Base-by-base conservation (phyloP, 2,797 vertebrate species). In the Molossus molossus region DNA sequence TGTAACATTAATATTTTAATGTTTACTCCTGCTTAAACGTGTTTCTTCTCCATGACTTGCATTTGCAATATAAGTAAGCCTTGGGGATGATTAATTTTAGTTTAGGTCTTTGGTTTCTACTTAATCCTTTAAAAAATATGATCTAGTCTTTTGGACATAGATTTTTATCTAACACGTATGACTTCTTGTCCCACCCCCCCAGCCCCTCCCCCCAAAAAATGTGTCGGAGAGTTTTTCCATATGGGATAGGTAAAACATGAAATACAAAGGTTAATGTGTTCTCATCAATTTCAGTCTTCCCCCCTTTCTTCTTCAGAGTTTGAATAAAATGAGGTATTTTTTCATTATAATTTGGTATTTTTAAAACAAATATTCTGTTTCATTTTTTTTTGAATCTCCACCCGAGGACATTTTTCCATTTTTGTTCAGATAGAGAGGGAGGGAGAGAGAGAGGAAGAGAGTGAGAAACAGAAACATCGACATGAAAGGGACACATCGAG, bases 131-230 rank as follows among this genome's bases (percentile, higher is more conserved):
- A 62, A 53, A 73, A 80, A 53, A 12, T 9, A 64, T n/a, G 55
- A 69, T 27, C 25, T 29, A 84, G 15, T 4, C 21, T 65, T 79
- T 50, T 53, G 11, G 9, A 29, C 3, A 81, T 3, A 48, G 3
- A 45, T 64, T 76, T 81, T 82, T 69, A 81, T 50, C 13, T 75
- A 76, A 23, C 23, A 67, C 18, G 5, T 29, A 60, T 76, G 8
- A 33, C 1, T 0, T 33, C 21, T 69, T 69, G n/a, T 4, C 21
- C 50, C 20, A 55, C 3, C 2, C 60, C 37, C 29, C 8, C 40
- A 53, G 33, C 50, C 50, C 3, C 1, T 23, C 17, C 2, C 3
- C 12, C 0, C 20, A 1, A 33, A 14, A 48, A 29, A 29, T 3
- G 5, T 0, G 15, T 76, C 20, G 77, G 40, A 17, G 21, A 85